phyloP scores from a whole-genome alignment of 2,888 invertebrate species.

The Lapara coniferarum region DNA sequence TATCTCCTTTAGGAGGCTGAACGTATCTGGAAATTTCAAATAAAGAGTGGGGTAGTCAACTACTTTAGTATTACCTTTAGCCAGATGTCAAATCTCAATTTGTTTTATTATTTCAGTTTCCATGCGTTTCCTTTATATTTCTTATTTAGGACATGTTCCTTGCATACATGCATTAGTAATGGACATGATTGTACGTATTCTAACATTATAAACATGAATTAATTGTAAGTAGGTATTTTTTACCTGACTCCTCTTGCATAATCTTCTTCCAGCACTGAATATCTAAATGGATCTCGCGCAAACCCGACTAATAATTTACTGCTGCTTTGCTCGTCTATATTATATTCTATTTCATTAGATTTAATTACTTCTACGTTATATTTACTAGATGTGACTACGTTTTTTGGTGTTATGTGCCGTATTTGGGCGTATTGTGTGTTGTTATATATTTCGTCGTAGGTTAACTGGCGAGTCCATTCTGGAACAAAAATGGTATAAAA shows the following conservation, averaged over 20 bases:
- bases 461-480: slow-evolving; percentile 61
- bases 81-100: too few species aligned
- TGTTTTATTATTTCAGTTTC: too few species aligned
- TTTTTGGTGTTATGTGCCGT: slow-evolving; percentile 51
- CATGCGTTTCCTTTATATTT: too few species aligned
- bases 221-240: slow-evolving; percentile 17
- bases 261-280: slow-evolving; percentile 69
- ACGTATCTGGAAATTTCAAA: slow-evolving; percentile 53
- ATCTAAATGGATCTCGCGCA: slow-evolving; percentile 70
- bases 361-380: slow-evolving; percentile 45
- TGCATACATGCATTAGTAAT: too few species aligned
- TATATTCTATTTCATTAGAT: slow-evolving; percentile 55
- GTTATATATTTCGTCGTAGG: slow-evolving; percentile 70
- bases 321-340: slow-evolving; percentile 40
- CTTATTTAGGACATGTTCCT: too few species aligned
- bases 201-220: too few species aligned
- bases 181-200: too few species aligned
- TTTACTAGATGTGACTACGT: slow-evolving; percentile 44
- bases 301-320: slow-evolving; percentile 66
- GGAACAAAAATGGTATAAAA: slow-evolving; percentile 47
- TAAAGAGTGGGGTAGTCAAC: too few species aligned
- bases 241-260: slow-evolving; percentile 71
- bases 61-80: too few species aligned
- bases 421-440: slow-evolving; percentile 68
- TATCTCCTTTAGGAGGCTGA: slow-evolving; percentile 62